Evolutionary conservation across 2,888 invertebrate species (phyloP).

Genomic region (Lissonota sp.): DNA sequence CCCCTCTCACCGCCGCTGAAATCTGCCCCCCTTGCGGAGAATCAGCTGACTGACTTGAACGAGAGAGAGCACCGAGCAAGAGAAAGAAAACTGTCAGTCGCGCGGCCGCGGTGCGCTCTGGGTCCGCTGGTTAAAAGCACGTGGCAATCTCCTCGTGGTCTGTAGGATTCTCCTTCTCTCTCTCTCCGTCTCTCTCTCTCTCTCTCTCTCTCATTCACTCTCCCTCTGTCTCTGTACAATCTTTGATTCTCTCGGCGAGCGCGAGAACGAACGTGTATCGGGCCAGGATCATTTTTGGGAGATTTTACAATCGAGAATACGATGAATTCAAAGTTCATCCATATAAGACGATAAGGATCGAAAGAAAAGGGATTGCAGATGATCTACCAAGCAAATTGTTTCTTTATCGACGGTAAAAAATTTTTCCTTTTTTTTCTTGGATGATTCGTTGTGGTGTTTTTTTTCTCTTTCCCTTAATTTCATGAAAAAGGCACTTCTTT

Average conservation of each 20-base stretch:
- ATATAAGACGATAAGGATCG: background rate
- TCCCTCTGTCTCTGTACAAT: background rate
- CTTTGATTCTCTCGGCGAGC: conserved; percentile 14
- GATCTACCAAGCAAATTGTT: too few species aligned
- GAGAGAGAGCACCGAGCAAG: too few species aligned
- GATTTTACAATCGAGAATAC: background rate
- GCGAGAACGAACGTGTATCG: conserved; percentile 31
- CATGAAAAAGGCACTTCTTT: too few species aligned
- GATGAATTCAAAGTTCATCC: background rate
- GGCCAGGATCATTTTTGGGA: conserved; percentile 24
- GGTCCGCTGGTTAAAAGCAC: conserved; percentile 67
- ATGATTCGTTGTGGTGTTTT: too few species aligned
- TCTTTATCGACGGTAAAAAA: too few species aligned
- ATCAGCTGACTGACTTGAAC: conserved; percentile 79
- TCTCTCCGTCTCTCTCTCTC: conserved; percentile 15
- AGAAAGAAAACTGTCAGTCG: conserved; percentile 77
- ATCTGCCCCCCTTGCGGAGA: conserved; percentile 68
- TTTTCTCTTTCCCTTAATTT: too few species aligned
- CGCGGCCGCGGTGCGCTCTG: conserved; percentile 72
- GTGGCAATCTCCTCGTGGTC: conserved; percentile 59
- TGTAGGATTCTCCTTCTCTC: conserved; percentile 14
- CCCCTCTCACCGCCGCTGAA: conserved; percentile 49
- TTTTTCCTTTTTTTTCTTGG: too few species aligned
- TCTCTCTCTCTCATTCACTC: conserved; percentile 15
- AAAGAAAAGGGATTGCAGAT: too few species aligned